Conservation (phyloP, 2,113 vertebrate genomes). For the Porphyrio hochstetteri region DNA sequence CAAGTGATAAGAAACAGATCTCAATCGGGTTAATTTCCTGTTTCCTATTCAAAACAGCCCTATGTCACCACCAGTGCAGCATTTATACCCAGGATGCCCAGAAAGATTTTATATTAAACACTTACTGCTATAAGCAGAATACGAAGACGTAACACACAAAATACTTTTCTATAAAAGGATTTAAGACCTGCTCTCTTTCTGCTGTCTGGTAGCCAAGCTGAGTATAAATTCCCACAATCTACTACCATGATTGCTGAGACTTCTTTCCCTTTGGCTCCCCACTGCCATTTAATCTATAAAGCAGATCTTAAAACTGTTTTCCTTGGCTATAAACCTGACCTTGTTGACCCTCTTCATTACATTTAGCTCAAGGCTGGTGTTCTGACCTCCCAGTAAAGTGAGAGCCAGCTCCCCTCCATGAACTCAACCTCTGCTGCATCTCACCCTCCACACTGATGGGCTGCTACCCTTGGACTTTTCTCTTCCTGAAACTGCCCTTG, state of each 20-base stretch:
- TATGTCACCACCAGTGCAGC: background rate
- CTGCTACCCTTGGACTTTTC: background rate
- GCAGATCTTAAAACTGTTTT: background rate
- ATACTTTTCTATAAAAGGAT: background rate
- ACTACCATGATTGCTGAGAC: background rate
- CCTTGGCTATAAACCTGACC: background rate
- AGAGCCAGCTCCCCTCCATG: background rate
- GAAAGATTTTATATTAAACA: background rate
- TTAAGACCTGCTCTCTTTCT: background rate
- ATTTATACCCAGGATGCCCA: background rate
- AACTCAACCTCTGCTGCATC: background rate
- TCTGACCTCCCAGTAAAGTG: background rate
- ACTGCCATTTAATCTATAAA: background rate
- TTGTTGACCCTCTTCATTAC: background rate
- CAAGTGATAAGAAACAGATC: slow-evolving; percentile 51
- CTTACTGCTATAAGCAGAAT: background rate
- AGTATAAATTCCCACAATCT: background rate
- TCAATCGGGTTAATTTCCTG: slow-evolving; percentile 39
- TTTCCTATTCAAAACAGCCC: slow-evolving; percentile 15
- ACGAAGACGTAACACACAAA: background rate
- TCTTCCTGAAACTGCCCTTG: background rate
- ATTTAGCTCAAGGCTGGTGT: background rate
- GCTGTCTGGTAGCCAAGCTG: background rate
- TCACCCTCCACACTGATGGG: background rate
- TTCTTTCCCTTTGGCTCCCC: background rate